These are phyloP conservation scores for Melieria omissa DNA, from an alignment of 2,888 invertebrate species.

Conservation along the genomic window DNA sequence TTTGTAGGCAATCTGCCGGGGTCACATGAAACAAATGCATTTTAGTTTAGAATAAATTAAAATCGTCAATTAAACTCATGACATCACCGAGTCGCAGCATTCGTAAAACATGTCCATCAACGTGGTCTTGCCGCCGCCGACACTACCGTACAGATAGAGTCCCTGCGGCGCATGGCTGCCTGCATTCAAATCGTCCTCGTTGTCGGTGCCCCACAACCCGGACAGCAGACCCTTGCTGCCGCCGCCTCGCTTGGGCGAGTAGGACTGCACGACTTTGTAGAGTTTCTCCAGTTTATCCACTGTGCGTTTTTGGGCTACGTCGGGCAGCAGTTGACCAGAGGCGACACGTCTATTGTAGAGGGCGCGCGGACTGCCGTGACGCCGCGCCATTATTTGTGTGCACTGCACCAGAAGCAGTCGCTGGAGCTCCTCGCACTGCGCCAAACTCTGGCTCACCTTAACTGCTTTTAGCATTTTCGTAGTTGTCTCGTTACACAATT, in stretches of 20 bases:
- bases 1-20: slow-evolving; percentile 74
- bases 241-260: slow-evolving; percentile 47
- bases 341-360: slow-evolving; percentile 72
- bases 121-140: slow-evolving; percentile 98
- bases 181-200: slow-evolving; percentile 47
- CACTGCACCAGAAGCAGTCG: slow-evolving; percentile 25
- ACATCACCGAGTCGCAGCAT: slow-evolving; percentile 70
- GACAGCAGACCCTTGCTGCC: slow-evolving; percentile 47
- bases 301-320: slow-evolving; percentile 79
- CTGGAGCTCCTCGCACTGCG: slow-evolving; percentile 37
- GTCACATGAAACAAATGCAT: slow-evolving; percentile 9
- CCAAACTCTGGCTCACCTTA: slow-evolving; percentile 15
- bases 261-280: slow-evolving; percentile 69
- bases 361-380: slow-evolving; percentile 67
- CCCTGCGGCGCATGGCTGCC: slow-evolving; percentile 69
- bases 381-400: background rate
- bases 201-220: slow-evolving; percentile 36
- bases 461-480: slow-evolving; percentile 17
- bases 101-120: slow-evolving; percentile 98
- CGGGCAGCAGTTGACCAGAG: slow-evolving; percentile 72
- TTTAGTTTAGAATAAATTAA: background rate
- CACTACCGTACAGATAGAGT: slow-evolving; percentile 89
- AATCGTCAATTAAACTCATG: background rate
- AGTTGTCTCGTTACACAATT: slow-evolving; percentile 21
- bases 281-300: slow-evolving; percentile 75